Evolutionary conservation across 2,888 invertebrate genomes (phyloP).

Genomic region (Papilio demoleus): DNA sequence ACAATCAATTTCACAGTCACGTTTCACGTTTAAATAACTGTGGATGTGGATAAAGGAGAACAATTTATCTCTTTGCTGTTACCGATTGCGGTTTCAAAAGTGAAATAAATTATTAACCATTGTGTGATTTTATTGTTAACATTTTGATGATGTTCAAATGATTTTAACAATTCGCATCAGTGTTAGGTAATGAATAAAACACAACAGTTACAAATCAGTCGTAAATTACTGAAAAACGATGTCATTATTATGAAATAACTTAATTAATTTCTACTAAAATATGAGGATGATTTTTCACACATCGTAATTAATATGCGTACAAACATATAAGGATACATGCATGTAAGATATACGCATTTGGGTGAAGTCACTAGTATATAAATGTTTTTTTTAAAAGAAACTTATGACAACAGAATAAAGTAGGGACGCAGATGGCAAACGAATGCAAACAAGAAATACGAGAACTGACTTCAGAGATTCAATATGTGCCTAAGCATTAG

Average conservation of each 20-base stretch:
- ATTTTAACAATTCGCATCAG: background rate
- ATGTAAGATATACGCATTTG: too few relatives aligned
- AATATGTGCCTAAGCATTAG: constrained; percentile 2
- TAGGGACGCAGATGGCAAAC: constrained; percentile 10
- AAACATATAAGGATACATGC: too few relatives aligned
- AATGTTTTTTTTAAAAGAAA: background rate
- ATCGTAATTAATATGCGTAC: too few relatives aligned
- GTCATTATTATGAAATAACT: too few relatives aligned
- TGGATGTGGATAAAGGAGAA: constrained; percentile 14
- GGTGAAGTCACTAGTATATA: background rate
- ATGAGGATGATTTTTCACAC: too few relatives aligned
- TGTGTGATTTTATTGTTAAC: constrained; percentile 1
- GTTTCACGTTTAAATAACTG: constrained; percentile 29
- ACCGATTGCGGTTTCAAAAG: constrained; percentile 23
- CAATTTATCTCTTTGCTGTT: constrained; percentile 19
- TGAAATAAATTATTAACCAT: constrained; percentile 1
- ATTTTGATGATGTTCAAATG: background rate
- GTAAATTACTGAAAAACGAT: too few relatives aligned
- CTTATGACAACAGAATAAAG: background rate
- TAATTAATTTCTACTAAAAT: too few relatives aligned
- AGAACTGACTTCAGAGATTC: background rate
- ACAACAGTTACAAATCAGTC: too few relatives aligned
- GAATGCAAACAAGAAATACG: constrained; percentile 7
- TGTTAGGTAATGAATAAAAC: background rate
- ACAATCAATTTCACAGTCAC: constrained; percentile 23